Conservation (phyloP, 30 jellyfish, hydroid and myxozoan genomes). For the Aurelia aurita region DNA sequence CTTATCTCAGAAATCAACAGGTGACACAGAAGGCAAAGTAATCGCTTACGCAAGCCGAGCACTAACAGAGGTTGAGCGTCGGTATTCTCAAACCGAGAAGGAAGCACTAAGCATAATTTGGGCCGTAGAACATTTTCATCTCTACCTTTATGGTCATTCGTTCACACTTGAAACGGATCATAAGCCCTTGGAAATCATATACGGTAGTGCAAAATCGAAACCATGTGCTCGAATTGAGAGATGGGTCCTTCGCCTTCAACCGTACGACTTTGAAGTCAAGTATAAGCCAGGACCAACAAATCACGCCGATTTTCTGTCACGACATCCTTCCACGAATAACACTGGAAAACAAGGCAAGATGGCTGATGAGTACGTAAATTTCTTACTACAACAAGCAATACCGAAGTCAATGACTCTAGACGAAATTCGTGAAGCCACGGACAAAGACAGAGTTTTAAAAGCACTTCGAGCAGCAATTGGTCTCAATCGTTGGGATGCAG, state of each 20-base stretch:
- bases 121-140: constrained; percentile 49
- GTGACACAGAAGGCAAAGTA: too few species aligned
- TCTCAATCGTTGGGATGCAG: constrained; percentile 34
- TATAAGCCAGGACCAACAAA: too few species aligned
- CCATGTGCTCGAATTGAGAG: too few species aligned
- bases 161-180: constrained; percentile 19
- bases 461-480: constrained; percentile 29
- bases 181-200: too few species aligned
- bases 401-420: constrained; percentile 33
- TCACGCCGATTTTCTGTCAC: constrained; percentile 17
- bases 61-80: constrained; percentile 25
- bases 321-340: constrained; percentile 11
- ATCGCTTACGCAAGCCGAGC: constrained; percentile 56
- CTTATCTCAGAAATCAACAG: too few species aligned
- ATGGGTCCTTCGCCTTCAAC: too few species aligned
- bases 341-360: constrained; percentile 19
- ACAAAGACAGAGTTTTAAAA: constrained; percentile 14
- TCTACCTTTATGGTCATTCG: constrained; percentile 39
- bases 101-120: constrained; percentile 44
- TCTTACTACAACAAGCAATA: constrained; percentile 15
- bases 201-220: too few species aligned
- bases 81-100: constrained; percentile 60
- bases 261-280: too few species aligned
- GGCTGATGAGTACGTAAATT: constrained; percentile 23
- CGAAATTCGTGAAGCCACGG: constrained; percentile 29